These are phyloP conservation scores for Alviniconcha strummeri DNA, from an alignment of 2,888 invertebrate species.

Conservation along the genomic window DNA sequence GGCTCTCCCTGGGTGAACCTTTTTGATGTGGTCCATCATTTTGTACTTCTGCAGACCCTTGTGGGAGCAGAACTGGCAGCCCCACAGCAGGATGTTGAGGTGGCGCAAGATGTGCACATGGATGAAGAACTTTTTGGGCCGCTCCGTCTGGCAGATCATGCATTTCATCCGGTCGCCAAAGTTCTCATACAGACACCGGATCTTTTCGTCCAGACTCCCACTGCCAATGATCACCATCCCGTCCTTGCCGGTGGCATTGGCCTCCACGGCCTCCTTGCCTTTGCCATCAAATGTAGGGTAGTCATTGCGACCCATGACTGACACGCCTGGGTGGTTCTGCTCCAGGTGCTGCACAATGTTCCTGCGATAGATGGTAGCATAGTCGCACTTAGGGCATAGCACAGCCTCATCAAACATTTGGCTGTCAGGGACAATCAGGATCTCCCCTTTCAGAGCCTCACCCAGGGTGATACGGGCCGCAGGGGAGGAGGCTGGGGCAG, in stretches of 20 bases:
- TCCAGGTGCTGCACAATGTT: constrained; percentile 46
- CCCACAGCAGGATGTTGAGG: constrained; percentile 60
- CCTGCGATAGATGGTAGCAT: constrained; percentile 41
- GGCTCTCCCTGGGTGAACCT: constrained; percentile 42
- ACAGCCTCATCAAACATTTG: constrained; percentile 44
- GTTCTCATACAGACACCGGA: constrained; percentile 45
- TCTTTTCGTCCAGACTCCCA: constrained; percentile 47
- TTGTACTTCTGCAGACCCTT: constrained; percentile 49
- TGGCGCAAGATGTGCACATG: constrained; percentile 64
- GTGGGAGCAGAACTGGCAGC: constrained; percentile 60
- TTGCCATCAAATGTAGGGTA: constrained; percentile 38
- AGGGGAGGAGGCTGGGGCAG: background rate
- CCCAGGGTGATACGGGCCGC: constrained; percentile 23
- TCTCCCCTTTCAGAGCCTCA: constrained; percentile 38
- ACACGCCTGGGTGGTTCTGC: constrained; percentile 44
- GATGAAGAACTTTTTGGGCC: constrained; percentile 59
- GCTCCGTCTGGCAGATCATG: constrained; percentile 57
- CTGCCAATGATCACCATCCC: constrained; percentile 47
- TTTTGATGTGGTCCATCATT: constrained; percentile 47
- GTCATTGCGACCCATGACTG: constrained; percentile 45
- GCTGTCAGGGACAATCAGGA: constrained; percentile 45
- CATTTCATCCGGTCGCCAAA: constrained; percentile 51
- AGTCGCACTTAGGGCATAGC: constrained; percentile 52
- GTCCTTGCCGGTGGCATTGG: constrained; percentile 35
- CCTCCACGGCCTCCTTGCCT: constrained; percentile 31